Percentiles rank a stretch among this genome's conserved stretches.
These are phyloP conservation scores for Buteo buteo DNA, from an alignment of 2,113 vertebrate species.

Conservation along the genomic window DNA sequence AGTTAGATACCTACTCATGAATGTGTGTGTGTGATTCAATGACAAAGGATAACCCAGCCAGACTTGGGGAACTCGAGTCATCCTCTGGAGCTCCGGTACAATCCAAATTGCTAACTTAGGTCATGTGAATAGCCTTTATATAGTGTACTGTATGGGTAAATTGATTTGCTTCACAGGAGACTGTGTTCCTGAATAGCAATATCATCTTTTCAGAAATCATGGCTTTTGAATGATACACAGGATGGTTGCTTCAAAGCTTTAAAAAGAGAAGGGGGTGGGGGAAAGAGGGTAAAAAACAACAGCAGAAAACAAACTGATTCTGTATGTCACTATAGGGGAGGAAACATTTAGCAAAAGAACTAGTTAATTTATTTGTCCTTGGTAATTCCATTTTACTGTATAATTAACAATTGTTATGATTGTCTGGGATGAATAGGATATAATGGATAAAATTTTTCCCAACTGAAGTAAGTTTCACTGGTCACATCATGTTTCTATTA, in stretches of 20 bases:
- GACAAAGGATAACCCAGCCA: neutral
- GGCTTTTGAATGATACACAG: neutral
- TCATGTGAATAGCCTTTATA: neutral
- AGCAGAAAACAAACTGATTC: neutral
- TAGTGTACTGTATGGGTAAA: neutral
- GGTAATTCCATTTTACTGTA: constrained; percentile 19
- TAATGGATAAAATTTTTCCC: neutral
- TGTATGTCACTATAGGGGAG: neutral
- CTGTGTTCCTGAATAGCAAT: neutral
- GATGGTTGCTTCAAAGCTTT: neutral
- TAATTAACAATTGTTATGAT: neutral
- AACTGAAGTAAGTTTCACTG: neutral
- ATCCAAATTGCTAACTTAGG: neutral
- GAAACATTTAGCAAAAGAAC: neutral
- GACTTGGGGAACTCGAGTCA: neutral
- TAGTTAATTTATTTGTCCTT: constrained; percentile 9
- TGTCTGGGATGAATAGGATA: neutral
- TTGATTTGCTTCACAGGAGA: neutral
- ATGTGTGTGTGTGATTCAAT: neutral
- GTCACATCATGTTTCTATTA: neutral
- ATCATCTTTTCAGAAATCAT: neutral
- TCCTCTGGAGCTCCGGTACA: neutral
- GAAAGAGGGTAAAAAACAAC: neutral
- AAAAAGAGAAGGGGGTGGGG: neutral
- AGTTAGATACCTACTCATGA: neutral